These are phyloP conservation scores for Monopis laevigella DNA, from an alignment of 2,888 invertebrate genomes.

Conservation along the genomic window DNA sequence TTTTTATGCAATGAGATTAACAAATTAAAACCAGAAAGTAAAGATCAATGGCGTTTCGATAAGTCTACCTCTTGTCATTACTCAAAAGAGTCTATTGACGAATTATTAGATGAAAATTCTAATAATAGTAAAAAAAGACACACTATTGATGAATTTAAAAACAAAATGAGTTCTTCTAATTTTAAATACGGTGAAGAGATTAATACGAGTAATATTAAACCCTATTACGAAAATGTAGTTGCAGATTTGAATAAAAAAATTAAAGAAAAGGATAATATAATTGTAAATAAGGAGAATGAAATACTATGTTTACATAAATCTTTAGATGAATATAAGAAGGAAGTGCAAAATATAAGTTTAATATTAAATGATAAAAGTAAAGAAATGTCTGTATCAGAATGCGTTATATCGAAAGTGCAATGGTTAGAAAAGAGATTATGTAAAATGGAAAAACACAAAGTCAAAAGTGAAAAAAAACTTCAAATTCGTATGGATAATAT, in stretches of 20 bases:
- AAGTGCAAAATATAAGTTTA: conserved; percentile 30
- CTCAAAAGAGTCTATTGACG: no score
- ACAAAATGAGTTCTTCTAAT: no score
- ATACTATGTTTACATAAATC: conserved; percentile 30
- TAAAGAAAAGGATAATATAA: conserved; percentile 26
- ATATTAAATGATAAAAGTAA: conserved; percentile 30
- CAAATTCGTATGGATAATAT: conserved; percentile 41
- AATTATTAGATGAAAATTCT: no score
- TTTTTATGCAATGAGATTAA: neutral
- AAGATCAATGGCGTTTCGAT: no score
- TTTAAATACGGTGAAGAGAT: no score
- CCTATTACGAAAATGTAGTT: neutral
- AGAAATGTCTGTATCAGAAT: conserved; percentile 21
- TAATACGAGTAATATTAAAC: neutral
- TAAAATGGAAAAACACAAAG: conserved; percentile 42
- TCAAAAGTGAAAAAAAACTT: conserved; percentile 33
- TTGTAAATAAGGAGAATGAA: conserved; percentile 27
- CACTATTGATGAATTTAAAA: no score
- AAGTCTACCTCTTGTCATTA: no score
- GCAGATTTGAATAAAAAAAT: neutral
- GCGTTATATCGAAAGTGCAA: conserved; percentile 27
- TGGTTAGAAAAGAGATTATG: conserved; percentile 43
- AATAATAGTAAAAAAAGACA: neutral
- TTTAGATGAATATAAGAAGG: conserved; percentile 36
- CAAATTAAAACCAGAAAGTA: neutral